Conservation (phyloP, 2,113 vertebrate genomes). For the Balaenoptera acutorostrata region DNA sequence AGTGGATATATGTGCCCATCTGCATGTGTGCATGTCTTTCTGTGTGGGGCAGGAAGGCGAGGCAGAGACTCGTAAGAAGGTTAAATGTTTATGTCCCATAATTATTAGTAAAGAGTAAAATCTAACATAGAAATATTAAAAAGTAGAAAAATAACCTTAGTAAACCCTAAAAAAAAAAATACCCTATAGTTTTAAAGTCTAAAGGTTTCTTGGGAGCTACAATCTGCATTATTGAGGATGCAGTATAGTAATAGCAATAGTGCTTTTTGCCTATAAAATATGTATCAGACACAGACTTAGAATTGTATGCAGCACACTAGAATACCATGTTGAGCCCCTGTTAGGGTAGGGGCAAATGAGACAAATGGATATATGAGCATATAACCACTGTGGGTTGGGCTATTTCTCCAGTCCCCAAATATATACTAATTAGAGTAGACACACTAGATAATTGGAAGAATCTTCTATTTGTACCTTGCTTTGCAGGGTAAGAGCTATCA, state of each 20-base stretch:
- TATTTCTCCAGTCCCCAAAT: neutral
- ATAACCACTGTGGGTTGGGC: neutral
- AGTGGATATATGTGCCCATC: neutral
- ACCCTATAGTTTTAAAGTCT: neutral
- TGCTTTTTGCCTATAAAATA: neutral
- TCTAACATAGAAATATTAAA: neutral
- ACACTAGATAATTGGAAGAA: neutral
- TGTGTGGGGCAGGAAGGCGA: too few species aligned
- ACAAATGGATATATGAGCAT: neutral
- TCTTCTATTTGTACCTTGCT: neutral
- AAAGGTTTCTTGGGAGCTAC: neutral
- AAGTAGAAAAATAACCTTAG: neutral
- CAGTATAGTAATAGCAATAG: neutral
- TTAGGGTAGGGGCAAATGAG: too few species aligned
- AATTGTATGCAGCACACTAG: neutral
- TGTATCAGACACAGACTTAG: neutral
- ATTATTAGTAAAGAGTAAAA: neutral
- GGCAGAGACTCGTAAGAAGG: neutral
- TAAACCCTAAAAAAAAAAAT: neutral
- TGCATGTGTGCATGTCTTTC: neutral
- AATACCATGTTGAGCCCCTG: neutral
- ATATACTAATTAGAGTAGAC: neutral
- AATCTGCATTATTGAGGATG: neutral
- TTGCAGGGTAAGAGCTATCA: neutral
- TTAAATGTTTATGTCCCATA: too few species aligned